Conservation (phyloP, 2,113 vertebrate genomes). For the Semnornis frantzii region DNA sequence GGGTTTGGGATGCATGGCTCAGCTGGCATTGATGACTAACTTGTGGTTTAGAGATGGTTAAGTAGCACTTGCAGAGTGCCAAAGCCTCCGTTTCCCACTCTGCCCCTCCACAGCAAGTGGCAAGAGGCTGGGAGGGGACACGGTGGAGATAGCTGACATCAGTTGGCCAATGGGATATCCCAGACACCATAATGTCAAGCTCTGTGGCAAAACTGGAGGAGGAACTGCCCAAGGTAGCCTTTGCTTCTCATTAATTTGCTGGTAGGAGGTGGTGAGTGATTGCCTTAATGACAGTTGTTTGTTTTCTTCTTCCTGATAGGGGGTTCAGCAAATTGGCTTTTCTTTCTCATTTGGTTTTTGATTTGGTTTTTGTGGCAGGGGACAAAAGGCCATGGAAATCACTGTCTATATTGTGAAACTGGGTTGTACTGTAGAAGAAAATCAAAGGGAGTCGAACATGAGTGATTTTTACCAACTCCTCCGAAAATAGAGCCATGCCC, state of each 20-base stretch:
- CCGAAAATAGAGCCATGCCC: neutral
- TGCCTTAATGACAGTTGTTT: neutral
- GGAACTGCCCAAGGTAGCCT: neutral
- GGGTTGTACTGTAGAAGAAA: neutral
- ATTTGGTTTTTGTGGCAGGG: neutral
- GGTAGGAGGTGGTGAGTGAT: fast-evolving
- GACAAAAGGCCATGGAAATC: neutral
- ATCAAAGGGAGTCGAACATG: neutral
- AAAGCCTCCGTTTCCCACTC: neutral
- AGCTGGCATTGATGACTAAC: fast-evolving
- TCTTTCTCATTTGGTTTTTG: neutral
- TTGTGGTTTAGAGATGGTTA: neutral
- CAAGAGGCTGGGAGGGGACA: neutral
- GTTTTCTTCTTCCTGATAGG: neutral
- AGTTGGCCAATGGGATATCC: neutral
- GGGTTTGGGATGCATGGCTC: neutral
- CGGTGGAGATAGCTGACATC: neutral
- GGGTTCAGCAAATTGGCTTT: neutral
- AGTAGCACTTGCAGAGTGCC: neutral
- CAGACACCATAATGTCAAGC: neutral
- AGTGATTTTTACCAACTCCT: neutral
- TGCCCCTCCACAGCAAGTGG: neutral
- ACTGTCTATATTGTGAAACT: neutral
- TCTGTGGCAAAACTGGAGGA: neutral
- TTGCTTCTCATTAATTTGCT: fast-evolving